Evolutionary conservation across 2,888 invertebrate genomes (phyloP).

Genomic region (Caenorhabditis doughertyi): DNA sequence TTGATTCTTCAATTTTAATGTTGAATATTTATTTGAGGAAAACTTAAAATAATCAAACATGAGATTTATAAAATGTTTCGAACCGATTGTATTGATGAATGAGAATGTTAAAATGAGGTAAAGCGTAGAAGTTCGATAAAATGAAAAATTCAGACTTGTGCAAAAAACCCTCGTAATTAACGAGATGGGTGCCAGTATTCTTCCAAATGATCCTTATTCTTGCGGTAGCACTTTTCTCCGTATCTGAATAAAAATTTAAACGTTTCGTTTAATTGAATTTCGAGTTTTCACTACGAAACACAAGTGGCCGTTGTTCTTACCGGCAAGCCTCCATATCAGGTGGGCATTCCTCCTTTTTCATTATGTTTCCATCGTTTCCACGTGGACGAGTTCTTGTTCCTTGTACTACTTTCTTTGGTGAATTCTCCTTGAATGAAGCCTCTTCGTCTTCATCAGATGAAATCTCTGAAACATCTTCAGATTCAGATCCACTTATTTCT

Average conservation of each 20-base stretch:
- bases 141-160: neutral
- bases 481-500: constrained; percentile 53
- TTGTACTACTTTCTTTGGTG: constrained; percentile 75
- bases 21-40: no score
- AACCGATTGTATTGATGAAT: neutral
- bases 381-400: constrained; percentile 71
- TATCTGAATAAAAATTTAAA: constrained; percentile 78
- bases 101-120: neutral
- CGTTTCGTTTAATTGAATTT: neutral
- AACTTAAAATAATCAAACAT: no score
- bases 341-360: constrained; percentile 45
- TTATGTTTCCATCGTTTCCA: constrained; percentile 39
- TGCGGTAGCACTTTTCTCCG: constrained; percentile 83
- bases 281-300: neutral
- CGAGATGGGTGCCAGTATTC: constrained; percentile 80
- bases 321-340: constrained; percentile 59
- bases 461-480: constrained; percentile 53
- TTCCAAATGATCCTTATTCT: constrained; percentile 81
- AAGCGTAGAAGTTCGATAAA: neutral
- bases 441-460: constrained; percentile 54
- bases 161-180: neutral
- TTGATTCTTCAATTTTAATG: no score
- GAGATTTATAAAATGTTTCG: neutral
- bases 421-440: constrained; percentile 83
- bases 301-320: constrained; percentile 27